phyloP scores from a whole-genome alignment of 2,797 vertebrate genomes.

The Tolypeutes matacus region DNA sequence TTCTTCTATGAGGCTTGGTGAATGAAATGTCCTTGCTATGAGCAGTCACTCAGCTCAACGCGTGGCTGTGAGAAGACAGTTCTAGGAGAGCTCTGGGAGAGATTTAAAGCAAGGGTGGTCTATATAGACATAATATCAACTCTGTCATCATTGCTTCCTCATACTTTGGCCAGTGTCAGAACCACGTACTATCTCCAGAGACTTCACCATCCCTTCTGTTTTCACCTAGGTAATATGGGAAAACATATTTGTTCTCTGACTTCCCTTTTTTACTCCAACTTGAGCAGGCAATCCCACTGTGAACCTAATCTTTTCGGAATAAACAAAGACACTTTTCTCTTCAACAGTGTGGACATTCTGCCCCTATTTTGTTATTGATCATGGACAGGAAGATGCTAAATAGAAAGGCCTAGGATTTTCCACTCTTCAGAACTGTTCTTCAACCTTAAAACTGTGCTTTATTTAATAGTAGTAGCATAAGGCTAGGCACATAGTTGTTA shows the following conservation, averaged over 20 bases:
- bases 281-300: neutral
- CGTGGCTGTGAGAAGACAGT: neutral
- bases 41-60: neutral
- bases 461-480: neutral
- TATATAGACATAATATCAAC: neutral
- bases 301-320: neutral
- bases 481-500: neutral
- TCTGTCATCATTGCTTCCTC: neutral
- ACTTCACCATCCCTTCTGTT: neutral
- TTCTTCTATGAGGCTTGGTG: neutral
- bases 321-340: conserved; percentile 7
- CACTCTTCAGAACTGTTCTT: neutral
- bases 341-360: neutral
- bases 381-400: neutral
- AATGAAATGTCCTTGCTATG: neutral
- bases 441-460: neutral
- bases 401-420: neutral
- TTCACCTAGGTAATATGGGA: neutral
- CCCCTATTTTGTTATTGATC: neutral
- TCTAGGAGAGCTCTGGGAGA: neutral
- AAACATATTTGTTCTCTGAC: neutral
- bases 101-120: neutral
- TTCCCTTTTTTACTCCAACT: neutral
- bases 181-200: neutral
- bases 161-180: neutral